phyloP scores from a whole-genome alignment of 2,113 vertebrate genomes.

The Stictonetta naevosa region DNA sequence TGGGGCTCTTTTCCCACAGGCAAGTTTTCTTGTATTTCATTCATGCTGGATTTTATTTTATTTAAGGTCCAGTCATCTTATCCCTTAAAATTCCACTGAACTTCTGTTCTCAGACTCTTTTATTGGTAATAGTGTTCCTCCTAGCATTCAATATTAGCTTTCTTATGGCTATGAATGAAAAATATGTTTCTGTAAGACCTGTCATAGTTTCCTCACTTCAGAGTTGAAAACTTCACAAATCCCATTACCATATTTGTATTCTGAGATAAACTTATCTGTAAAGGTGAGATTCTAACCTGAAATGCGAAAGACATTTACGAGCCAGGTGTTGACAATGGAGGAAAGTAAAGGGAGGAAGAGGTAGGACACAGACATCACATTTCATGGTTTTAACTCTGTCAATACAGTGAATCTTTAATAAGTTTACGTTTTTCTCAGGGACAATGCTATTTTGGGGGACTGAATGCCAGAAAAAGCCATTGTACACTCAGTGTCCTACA shows the following conservation, averaged over 20 bases:
- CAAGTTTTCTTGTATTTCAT: not conserved
- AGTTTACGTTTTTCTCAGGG: not conserved
- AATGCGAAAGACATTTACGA: not conserved
- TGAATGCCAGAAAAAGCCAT: not conserved
- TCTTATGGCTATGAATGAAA: not conserved
- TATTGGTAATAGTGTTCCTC: not conserved
- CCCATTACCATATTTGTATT: not conserved
- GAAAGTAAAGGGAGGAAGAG: not conserved
- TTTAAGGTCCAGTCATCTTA: not conserved
- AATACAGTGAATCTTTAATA: not conserved
- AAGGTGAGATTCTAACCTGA: not conserved
- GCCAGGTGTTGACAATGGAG: fast-evolving
- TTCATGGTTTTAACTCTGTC: not conserved
- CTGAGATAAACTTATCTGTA: not conserved
- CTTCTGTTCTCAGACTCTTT: not conserved
- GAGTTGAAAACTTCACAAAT: not conserved
- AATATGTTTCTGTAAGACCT: not conserved
- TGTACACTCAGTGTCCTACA: not conserved
- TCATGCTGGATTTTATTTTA: not conserved
- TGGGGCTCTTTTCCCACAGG: not conserved
- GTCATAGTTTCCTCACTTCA: not conserved
- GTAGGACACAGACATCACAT: no score
- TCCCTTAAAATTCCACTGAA: not conserved
- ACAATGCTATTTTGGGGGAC: not conserved
- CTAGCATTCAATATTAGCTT: not conserved